Base-by-base conservation (phyloP, 2,888 invertebrate genomes). In the Drosophila nigricruria region DNA sequence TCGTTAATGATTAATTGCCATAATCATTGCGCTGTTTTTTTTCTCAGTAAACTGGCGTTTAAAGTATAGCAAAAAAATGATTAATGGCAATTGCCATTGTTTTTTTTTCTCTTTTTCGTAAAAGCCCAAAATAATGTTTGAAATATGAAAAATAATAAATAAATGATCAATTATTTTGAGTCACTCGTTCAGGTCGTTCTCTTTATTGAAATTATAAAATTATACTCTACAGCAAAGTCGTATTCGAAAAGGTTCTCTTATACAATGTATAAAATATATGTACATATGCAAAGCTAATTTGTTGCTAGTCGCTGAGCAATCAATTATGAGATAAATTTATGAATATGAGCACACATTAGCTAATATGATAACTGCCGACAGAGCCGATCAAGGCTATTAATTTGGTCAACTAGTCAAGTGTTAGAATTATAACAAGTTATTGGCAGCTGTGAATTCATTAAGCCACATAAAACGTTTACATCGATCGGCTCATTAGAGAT, bases 371-470 rank as follows among this genome's bases (percentile, higher is more conserved):
- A 43, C 50, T 30, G 36, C 5, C 23, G 30, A n/a, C 54, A 16
- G n/a, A 56, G 27, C 30, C 30, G 5, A 45, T 20, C 52, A 36
- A 52, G 52, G 36, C 52, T n/a, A 20, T 32, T 36, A n/a, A 73
- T 73, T 73, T 73, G 64, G 43, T 40, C 40, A 69, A 58, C 57
- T 64, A 53, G 45, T 64, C 42, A 50, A 54, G 49, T 38, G 64
- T 49, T 27, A 58, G 57, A 60, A 53, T 53, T 53, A 68, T 68
- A 73, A 34, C 73, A 73, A 52, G 47, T 59, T 68, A 63, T 63
- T 57, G 62, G 68, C 73, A 73, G 63, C 73, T 68, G 59, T 2
- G 18, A 20, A 25, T 20, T 10, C 38, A 9, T 12, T 2, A 12
- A 14, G n/a, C 23, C 14, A 36, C 30, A 50, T 14, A 2, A 20